These are phyloP conservation scores for Vicugna pacos DNA, from an alignment of 2,113 vertebrate genomes.

Conservation along the genomic window DNA sequence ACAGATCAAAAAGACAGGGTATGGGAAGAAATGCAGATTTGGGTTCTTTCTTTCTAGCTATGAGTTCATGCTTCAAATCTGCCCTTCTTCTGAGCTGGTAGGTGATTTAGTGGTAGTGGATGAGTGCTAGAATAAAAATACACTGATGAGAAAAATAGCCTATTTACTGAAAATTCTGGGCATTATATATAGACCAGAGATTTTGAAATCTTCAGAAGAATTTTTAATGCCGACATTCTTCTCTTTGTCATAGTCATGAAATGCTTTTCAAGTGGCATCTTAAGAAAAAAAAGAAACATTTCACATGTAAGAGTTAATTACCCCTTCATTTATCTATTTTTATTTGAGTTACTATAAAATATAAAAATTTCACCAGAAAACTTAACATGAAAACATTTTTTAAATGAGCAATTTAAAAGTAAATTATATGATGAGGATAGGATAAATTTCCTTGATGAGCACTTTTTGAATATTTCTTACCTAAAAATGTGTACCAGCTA, in stretches of 20 bases:
- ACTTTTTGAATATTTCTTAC: neutral
- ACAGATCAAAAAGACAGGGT: neutral
- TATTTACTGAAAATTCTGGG: neutral
- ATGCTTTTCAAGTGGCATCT: neutral
- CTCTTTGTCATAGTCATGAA: neutral
- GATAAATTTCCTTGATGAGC: neutral
- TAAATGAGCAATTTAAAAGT: neutral
- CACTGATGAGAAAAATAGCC: neutral
- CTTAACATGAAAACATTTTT: neutral
- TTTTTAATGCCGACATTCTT: neutral
- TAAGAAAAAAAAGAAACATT: neutral
- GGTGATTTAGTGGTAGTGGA: neutral
- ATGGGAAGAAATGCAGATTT: neutral
- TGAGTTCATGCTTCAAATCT: neutral
- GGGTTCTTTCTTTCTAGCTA: neutral
- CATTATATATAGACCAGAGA: neutral
- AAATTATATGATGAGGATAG: neutral
- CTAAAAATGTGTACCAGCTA: neutral
- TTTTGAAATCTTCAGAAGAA: neutral
- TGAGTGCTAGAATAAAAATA: neutral
- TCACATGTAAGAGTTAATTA: neutral
- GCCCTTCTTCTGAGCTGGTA: neutral
- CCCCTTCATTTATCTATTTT: neutral
- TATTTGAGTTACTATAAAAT: neutral
- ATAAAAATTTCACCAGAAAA: constrained; percentile 1